Percentiles rank a stretch among this genome's conserved stretches.
Conservation (phyloP, 2,888 invertebrate genomes). For the Brachycybe producta region DNA sequence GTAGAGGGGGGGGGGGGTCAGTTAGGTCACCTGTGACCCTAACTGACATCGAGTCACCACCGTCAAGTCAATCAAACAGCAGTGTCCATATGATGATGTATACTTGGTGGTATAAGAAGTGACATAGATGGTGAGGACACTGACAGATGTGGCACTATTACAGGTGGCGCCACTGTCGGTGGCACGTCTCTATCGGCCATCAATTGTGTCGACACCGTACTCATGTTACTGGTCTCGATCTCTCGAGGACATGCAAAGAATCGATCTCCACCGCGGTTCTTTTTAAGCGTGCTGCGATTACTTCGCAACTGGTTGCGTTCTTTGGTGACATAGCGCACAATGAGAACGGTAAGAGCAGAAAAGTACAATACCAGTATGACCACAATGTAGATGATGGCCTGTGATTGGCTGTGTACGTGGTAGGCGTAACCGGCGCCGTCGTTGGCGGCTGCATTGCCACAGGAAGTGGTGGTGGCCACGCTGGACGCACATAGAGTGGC, state of each 20-base stretch:
- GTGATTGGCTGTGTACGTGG: slow-evolving; percentile 8
- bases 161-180: neutral
- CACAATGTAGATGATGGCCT: slow-evolving; percentile 18
- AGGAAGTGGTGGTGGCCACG: too few relatives aligned
- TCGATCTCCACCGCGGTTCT: neutral
- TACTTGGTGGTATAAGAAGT: too few relatives aligned
- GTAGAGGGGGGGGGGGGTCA: too few relatives aligned
- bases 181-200: neutral
- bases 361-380: slow-evolving; percentile 17
- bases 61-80: slow-evolving; percentile 7
- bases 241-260: neutral
- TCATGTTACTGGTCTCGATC: slow-evolving; percentile 3
- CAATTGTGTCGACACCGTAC: slow-evolving; percentile 11
- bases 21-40: too few relatives aligned
- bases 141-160: neutral
- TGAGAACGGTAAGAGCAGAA: slow-evolving; percentile 13
- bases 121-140: too few relatives aligned
- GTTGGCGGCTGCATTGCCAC: too few relatives aligned
- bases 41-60: neutral
- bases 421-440: too few relatives aligned
- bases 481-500: too few relatives aligned
- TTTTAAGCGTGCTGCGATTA: slow-evolving; percentile 5
- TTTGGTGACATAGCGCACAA: slow-evolving; percentile 14
- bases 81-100: slow-evolving; percentile 2
- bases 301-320: slow-evolving; percentile 13